phyloP scores from a whole-genome alignment of 1,140 invertebrate genomes.

The Nixonia krombeini region DNA sequence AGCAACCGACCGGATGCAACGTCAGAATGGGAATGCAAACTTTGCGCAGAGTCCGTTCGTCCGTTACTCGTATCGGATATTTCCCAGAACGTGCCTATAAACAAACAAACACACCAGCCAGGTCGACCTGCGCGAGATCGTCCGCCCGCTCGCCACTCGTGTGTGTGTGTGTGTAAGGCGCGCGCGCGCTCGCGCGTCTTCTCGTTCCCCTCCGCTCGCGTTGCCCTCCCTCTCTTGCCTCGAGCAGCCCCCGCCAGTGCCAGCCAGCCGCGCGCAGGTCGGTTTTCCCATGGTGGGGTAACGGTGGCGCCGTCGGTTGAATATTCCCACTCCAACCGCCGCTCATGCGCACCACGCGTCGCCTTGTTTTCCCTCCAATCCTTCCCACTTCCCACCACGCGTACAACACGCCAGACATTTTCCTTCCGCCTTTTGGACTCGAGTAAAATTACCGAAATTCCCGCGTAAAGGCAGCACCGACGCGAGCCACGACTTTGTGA shows the following conservation, averaged over 20 bases:
- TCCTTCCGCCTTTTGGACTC: too few species aligned
- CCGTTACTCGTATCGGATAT: conserved; percentile 66
- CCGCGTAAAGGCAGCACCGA: conserved; percentile 20
- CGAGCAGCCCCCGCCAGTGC: conserved; percentile 14
- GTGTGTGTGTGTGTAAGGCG: neutral
- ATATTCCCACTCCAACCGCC: conserved; percentile 21
- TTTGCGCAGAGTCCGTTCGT: conserved; percentile 51
- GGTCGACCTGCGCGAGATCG: conserved; percentile 7
- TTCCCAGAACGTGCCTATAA: conserved; percentile 68
- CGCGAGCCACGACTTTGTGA: conserved; percentile 6
- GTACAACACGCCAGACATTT: conserved; percentile 4
- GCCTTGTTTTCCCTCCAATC: conserved; percentile 30
- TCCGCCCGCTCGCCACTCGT: neutral
- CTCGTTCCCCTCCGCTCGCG: too few species aligned
- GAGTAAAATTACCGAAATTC: conserved; percentile 30
- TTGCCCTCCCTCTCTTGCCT: neutral
- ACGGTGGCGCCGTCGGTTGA: conserved; percentile 45
- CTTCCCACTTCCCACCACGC: conserved; percentile 8
- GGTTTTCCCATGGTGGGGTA: conserved; percentile 9
- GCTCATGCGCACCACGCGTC: conserved; percentile 49
- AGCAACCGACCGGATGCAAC: conserved; percentile 62
- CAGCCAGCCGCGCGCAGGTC: conserved; percentile 7
- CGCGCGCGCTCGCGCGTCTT: too few species aligned
- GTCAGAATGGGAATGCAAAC: conserved; percentile 64
- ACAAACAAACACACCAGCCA: conserved; percentile 58